phyloP scores from a whole-genome alignment of 2,888 invertebrate species.

The Cistogaster globosa region DNA sequence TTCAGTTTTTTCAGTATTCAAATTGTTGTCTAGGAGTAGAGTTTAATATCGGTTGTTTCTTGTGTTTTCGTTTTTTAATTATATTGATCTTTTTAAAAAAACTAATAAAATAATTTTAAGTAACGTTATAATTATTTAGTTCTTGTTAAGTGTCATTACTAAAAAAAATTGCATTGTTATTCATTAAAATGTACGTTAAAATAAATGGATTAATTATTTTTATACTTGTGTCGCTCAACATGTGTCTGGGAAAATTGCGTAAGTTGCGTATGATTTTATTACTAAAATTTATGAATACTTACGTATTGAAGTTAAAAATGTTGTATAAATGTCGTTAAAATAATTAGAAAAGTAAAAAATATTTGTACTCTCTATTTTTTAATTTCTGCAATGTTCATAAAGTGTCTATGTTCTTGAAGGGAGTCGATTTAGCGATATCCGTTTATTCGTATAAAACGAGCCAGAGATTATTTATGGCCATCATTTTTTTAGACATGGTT shows the following conservation, averaged over 20 bases:
- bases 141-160: constrained; percentile 29
- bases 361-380: too few species aligned
- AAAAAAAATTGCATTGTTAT: constrained; percentile 14
- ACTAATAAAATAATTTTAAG: constrained; percentile 54
- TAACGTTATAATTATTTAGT: constrained; percentile 43
- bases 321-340: too few species aligned
- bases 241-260: constrained; percentile 69
- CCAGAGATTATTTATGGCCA: too few species aligned
- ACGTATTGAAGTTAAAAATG: too few species aligned
- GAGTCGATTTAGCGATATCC: too few species aligned
- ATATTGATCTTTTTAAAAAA: constrained; percentile 22
- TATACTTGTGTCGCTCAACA: constrained; percentile 32
- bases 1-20: constrained; percentile 53
- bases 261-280: constrained; percentile 40
- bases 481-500: too few species aligned
- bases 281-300: neutral
- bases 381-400: too few species aligned
- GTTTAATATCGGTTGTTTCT: neutral
- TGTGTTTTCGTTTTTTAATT: neutral
- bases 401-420: too few species aligned
- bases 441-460: too few species aligned
- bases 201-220: constrained; percentile 45
- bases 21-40: constrained; percentile 3
- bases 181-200: constrained; percentile 49
- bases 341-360: too few species aligned